Base-by-base conservation (phyloP, 2,888 invertebrate species). In the Hypena proboscidalis region DNA sequence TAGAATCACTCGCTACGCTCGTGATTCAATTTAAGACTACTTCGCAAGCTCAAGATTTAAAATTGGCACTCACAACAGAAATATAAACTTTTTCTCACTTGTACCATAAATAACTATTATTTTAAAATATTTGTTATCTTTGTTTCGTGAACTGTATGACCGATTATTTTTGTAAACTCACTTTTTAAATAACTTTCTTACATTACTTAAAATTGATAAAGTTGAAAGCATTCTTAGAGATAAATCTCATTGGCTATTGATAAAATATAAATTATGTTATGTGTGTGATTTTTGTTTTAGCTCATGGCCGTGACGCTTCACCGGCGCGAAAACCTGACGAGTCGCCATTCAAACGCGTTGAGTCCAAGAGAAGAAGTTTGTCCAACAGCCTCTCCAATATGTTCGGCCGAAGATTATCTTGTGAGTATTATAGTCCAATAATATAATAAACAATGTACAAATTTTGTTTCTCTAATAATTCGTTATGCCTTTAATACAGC, bases 351-450 rank as follows among this genome's bases (percentile, higher is more conserved):
- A 91, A 92, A 42, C 89, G 94, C 31, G 92, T 92, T 30, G 95
- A 96, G 68, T 90, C 93, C 5, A 97, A 96, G 76, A 91, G 96
- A 15, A 92, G 94, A 60, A 97, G 96, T 75, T 87, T 97, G 20
- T 95, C 96, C 19, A 92, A 94, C 30, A 95, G 95, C 13, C 84
- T 97, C 34, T 94, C 95, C 1, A 95, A 94, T 65, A 94, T 97
- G 85, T 95, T 97, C 58, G 92, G 93, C 54, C 93, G 95, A 43
- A 92, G 94, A 55, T 67, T 83, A 36, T 76, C 92, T 14, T 77
- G 92, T 87, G 55, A 80, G 83, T 77, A 53, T 19, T 8, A 35
- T 1, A n/a, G n/a, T n/a, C n/a, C n/a, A n/a, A n/a, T n/a, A n/a
- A 13, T 21, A 14, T 21, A 0, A 19, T 31, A 20, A 25, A n/a